Evolutionary conservation across 2,113 vertebrate genomes (phyloP).

Genomic region (Ictidomys tridecemlineatus): DNA sequence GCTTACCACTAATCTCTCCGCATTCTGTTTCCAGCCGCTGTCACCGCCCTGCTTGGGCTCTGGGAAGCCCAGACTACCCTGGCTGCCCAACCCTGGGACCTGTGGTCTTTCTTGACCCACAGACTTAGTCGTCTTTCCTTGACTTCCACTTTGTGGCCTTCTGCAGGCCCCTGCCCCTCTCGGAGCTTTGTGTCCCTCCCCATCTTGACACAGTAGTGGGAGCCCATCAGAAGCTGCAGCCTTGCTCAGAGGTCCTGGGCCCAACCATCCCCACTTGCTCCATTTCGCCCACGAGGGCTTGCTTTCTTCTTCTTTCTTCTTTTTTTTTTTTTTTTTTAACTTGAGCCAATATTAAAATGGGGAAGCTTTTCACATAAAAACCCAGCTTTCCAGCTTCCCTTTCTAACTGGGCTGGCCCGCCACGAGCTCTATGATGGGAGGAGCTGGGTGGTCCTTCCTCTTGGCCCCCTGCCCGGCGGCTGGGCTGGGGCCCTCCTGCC

Average conservation of each 20-base stretch:
- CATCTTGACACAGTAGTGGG: background rate
- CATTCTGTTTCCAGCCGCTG: background rate
- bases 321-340: background rate
- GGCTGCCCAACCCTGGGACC: too few species aligned
- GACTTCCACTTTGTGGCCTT: background rate
- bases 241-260: background rate
- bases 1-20: background rate
- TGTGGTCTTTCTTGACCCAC: background rate
- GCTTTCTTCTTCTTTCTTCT: too few species aligned
- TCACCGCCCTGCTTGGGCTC: background rate
- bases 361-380: constrained; percentile 25
- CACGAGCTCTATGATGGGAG: background rate
- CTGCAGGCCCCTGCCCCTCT: background rate
- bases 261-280: background rate
- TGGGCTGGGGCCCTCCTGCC: background rate
- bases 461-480: constrained; percentile 15
- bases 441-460: constrained; percentile 46
- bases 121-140: too few species aligned
- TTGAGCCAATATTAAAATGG: constrained; percentile 55
- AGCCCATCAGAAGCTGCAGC: too few species aligned
- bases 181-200: background rate
- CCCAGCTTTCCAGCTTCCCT: constrained; percentile 54
- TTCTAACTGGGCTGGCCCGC: background rate
- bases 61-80: background rate
- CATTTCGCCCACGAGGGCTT: background rate